Conservation (phyloP, 2,113 vertebrate species). For the Rhegmatorhina hoffmannsi region DNA sequence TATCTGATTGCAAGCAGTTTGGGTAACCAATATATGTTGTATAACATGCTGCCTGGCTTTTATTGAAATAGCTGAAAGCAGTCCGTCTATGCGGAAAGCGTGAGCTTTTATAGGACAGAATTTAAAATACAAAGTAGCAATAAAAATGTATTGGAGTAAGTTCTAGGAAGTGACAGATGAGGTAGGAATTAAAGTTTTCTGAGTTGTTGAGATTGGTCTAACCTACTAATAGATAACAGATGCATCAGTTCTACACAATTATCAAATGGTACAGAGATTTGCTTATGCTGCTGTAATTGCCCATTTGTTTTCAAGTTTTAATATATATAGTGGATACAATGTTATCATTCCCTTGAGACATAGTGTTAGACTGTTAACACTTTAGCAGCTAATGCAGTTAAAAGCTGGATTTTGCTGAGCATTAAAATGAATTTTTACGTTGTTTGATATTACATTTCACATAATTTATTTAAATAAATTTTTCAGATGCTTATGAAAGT, state of each 20-base stretch:
- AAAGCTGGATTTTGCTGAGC: neutral
- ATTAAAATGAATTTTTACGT: neutral
- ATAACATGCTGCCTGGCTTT: neutral
- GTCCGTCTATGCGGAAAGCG: neutral
- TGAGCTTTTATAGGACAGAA: neutral
- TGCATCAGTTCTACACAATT: neutral
- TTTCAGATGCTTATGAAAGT: constrained; percentile 91
- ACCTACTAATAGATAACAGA: neutral
- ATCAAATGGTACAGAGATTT: neutral
- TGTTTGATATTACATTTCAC: neutral
- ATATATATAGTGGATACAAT: neutral
- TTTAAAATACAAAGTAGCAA: neutral
- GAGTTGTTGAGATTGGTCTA: neutral
- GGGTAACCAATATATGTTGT: neutral
- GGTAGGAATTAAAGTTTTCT: neutral
- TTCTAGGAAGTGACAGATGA: neutral
- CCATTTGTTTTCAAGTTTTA: neutral
- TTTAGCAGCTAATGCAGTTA: neutral
- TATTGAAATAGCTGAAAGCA: neutral
- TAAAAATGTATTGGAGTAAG: neutral
- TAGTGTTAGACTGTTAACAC: neutral
- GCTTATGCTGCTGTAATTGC: neutral
- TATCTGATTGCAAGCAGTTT: neutral
- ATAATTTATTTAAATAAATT: neutral
- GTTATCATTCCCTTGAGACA: neutral